These are phyloP conservation scores for Leptinotarsa lineolata DNA, from an alignment of 1,140 invertebrate genomes.

Conservation along the genomic window DNA sequence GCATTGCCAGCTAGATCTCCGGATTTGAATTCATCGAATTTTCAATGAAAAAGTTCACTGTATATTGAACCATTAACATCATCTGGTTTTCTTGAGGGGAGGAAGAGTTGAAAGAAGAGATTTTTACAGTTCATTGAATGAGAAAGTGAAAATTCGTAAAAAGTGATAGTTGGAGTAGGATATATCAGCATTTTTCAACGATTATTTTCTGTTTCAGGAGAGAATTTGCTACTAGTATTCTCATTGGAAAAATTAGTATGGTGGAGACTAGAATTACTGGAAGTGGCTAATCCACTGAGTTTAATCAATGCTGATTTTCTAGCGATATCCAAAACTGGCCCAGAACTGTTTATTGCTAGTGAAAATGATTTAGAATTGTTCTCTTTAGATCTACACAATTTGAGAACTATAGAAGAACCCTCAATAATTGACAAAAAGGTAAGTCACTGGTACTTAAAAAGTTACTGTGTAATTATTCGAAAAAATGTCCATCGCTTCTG, in stretches of 20 bases:
- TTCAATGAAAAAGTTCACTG: no score
- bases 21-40: no score
- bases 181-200: neutral
- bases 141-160: no score
- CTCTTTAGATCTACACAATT: neutral
- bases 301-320: slow-evolving; percentile 10
- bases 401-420: neutral
- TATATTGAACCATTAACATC: no score
- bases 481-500: neutral
- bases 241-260: slow-evolving; percentile 1
- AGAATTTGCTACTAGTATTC: neutral
- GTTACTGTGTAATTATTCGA: neutral
- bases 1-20: no score
- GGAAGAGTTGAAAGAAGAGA: no score
- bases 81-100: no score
- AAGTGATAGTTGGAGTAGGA: neutral
- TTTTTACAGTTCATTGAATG: no score
- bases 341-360: slow-evolving; percentile 11
- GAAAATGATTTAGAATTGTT: slow-evolving; percentile 10
- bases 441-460: neutral
- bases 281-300: neutral
- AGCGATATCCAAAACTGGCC: slow-evolving; percentile 14
- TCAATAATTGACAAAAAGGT: neutral
- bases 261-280: neutral
- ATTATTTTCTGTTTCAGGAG: neutral